Conservation (phyloP, 2,888 invertebrate genomes). For the Dorcus parallelipipedus region DNA sequence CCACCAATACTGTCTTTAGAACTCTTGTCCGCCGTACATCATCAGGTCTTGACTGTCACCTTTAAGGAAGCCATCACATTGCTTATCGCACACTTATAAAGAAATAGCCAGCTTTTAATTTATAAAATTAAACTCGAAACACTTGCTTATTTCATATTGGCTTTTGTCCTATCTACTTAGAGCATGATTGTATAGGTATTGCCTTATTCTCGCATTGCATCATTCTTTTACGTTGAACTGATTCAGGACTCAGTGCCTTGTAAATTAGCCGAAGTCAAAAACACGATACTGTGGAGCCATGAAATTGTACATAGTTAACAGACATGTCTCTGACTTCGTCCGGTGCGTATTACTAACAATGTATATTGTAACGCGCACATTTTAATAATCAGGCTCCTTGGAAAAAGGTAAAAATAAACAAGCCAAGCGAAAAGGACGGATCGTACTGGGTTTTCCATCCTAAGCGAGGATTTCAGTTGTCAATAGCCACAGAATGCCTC, state of each 20-base stretch:
- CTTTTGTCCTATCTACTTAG: too few species aligned
- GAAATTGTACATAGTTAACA: conserved; percentile 19
- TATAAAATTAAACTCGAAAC: too few species aligned
- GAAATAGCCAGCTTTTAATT: too few species aligned
- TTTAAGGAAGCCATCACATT: too few species aligned
- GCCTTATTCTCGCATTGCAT: too few species aligned
- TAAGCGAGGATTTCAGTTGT: conserved; percentile 6
- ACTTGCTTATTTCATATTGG: too few species aligned
- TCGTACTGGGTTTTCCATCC: conserved; percentile 7
- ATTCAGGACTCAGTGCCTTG: background rate
- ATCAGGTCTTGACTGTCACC: too few species aligned
- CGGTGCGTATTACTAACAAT: conserved; percentile 9
- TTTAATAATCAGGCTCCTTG: conserved; percentile 10
- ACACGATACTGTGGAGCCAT: conserved; percentile 12
- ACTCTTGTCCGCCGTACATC: too few species aligned
- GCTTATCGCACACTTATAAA: too few species aligned
- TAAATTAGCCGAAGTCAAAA: background rate
- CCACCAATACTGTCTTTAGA: too few species aligned
- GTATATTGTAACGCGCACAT: conserved; percentile 4
- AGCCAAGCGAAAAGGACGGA: conserved; percentile 1
- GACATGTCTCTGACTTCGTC: conserved; percentile 10
- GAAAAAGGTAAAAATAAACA: conserved; percentile 3
- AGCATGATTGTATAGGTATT: too few species aligned
- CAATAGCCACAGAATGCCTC: background rate
- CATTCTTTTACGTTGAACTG: too few species aligned